Percentiles rank a stretch among this genome's conserved stretches.
phyloP scores from a whole-genome alignment of 1,140 invertebrate species.

The Caenorhabditis tropicalis region DNA sequence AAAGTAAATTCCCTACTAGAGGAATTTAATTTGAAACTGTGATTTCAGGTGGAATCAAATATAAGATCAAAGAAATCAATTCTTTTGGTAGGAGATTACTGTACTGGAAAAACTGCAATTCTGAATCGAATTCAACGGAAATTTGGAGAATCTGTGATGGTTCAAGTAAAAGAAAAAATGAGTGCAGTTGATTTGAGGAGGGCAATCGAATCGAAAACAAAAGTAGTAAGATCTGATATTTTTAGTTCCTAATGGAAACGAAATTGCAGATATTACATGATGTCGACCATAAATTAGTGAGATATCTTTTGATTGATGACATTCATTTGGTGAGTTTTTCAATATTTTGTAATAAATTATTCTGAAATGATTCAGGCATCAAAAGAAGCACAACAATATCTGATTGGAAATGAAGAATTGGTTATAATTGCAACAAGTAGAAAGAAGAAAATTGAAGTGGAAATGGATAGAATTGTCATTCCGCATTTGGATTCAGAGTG shows the following conservation, averaged over 20 bases:
- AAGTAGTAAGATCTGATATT: not conserved
- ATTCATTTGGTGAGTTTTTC: slow-evolving; percentile 14
- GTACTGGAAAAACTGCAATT: slow-evolving; percentile 20
- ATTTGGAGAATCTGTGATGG: not conserved
- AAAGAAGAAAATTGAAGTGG: slow-evolving; percentile 3
- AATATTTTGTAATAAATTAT: too few species aligned
- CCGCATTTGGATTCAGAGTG: not conserved
- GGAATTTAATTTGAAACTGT: not conserved
- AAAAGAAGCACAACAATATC: slow-evolving; percentile 13
- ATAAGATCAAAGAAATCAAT: not conserved
- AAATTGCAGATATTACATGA: slow-evolving; percentile 2
- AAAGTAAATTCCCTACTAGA: not conserved
- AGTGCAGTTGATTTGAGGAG: not conserved
- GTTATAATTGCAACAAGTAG: slow-evolving; percentile 10
- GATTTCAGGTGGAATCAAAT: slow-evolving; percentile 1
- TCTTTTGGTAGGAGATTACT: not conserved
- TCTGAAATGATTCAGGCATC: not conserved
- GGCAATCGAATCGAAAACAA: slow-evolving; percentile 2
- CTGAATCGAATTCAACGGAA: not conserved
- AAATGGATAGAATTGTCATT: not conserved
- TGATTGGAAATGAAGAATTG: slow-evolving; percentile 15
- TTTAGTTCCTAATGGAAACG: not conserved
- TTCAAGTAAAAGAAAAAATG: slow-evolving; percentile 5
- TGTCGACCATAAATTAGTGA: not conserved
- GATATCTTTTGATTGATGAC: slow-evolving; percentile 2